A percentile compares a stretch with the other conserved stretches of the same genome.
Evolutionary conservation across 2,888 invertebrate species (phyloP).

Genomic region (Drosophila ezoana): DNA sequence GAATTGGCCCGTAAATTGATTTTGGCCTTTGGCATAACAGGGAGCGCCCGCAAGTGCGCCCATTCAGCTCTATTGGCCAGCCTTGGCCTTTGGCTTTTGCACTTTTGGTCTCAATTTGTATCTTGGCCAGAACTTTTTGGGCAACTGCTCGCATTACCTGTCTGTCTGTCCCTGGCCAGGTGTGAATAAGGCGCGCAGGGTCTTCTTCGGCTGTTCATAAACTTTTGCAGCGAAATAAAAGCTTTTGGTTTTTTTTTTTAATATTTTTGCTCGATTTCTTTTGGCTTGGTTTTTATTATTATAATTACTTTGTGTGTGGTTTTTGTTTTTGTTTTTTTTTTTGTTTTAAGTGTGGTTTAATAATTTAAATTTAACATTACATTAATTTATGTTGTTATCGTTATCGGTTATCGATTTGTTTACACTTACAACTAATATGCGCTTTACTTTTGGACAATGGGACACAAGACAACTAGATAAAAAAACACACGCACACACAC

Average conservation of each 20-base stretch:
- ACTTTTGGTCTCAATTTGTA: not conserved
- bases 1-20: conserved; percentile 24
- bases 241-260: not conserved
- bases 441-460: conserved; percentile 48
- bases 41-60: conserved; percentile 30
- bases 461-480: conserved; percentile 70
- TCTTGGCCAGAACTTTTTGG: conserved; percentile 43
- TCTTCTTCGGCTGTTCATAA: conserved; percentile 30
- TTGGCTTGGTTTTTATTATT: conserved; percentile 49
- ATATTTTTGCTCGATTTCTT: conserved; percentile 48
- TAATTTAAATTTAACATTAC: conserved; percentile 75
- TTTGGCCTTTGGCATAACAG: conserved; percentile 11
- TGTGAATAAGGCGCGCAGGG: conserved; percentile 41
- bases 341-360: conserved; percentile 42
- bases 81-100: not conserved
- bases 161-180: conserved; percentile 23
- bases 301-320: conserved; percentile 24
- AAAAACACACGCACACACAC: conserved; percentile 36
- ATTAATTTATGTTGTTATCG: conserved; percentile 34
- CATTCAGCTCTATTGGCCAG: conserved; percentile 28
- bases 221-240: conserved; percentile 26
- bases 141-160: conserved; percentile 18
- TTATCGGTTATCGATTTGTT: conserved; percentile 36
- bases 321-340: conserved; percentile 23
- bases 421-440: conserved; percentile 41